These are phyloP conservation scores for Heliconius ethilla DNA, from an alignment of 2,888 invertebrate species.

Conservation along the genomic window DNA sequence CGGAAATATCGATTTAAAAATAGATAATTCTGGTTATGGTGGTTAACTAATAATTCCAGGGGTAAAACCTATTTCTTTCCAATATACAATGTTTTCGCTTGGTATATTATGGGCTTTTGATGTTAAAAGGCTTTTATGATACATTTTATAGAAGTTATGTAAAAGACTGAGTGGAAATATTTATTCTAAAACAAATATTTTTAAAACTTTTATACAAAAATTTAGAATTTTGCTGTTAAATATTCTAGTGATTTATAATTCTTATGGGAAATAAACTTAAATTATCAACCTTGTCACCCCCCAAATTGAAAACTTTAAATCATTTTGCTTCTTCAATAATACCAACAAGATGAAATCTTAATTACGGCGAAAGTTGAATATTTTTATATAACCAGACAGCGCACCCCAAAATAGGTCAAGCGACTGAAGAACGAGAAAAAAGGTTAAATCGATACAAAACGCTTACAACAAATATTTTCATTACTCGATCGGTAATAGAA, in stretches of 20 bases:
- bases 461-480: constrained; percentile 43
- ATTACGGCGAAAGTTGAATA: constrained; percentile 39
- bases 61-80: neutral
- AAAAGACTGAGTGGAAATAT: neutral
- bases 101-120: neutral
- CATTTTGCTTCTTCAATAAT: constrained; percentile 31
- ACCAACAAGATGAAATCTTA: constrained; percentile 39
- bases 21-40: neutral
- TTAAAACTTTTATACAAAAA: neutral
- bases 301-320: constrained; percentile 28
- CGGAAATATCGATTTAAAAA: neutral
- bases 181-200: neutral
- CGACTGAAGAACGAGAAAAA: constrained; percentile 37
- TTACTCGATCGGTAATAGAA: constrained; percentile 41
- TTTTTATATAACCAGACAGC: constrained; percentile 39
- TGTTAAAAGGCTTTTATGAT: too few relatives aligned
- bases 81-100: neutral
- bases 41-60: neutral
- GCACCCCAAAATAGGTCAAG: constrained; percentile 41
- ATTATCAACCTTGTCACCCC: neutral
- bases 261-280: neutral
- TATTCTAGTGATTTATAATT: constrained; percentile 5
- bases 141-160: too few relatives aligned
- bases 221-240: neutral
- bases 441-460: constrained; percentile 40